Conservation (phyloP, 2,113 vertebrate genomes). For the Fulica atra region DNA sequence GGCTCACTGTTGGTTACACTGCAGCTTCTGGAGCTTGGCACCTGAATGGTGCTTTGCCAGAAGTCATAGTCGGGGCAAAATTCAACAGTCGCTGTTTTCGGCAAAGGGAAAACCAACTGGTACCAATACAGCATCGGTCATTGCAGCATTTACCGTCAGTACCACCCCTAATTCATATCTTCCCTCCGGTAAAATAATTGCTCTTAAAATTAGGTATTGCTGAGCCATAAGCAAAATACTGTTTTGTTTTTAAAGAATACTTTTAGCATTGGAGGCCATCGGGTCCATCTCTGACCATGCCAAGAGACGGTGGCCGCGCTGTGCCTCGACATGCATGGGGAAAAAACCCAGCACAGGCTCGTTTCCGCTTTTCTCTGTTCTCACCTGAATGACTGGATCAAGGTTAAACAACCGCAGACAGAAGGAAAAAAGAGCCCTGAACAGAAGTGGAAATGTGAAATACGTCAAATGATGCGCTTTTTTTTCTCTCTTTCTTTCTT, state of each 20-base stretch:
- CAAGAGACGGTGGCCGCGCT: neutral
- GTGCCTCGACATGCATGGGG: accelerated
- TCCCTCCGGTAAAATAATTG: neutral
- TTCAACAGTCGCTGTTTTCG: neutral
- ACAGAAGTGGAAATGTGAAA: conserved; percentile 50
- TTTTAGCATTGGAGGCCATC: neutral
- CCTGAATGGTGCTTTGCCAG: neutral
- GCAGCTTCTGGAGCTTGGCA: neutral
- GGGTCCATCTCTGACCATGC: neutral
- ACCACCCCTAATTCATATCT: no score
- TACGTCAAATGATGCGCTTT: neutral
- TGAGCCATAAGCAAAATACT: neutral
- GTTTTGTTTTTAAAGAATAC: neutral
- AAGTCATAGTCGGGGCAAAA: neutral
- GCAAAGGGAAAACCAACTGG: no score
- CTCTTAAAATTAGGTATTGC: neutral
- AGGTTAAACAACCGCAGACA: conserved; percentile 31
- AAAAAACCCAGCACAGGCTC: neutral
- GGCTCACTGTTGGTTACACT: neutral
- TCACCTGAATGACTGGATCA: conserved; percentile 46
- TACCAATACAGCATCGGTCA: no score
- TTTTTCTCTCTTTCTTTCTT: neutral
- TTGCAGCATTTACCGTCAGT: no score
- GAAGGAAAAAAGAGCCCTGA: conserved; percentile 29
- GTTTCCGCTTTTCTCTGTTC: conserved; percentile 29